A percentile compares a stretch with the other conserved stretches of the same genome.
Evolutionary conservation across 2,888 invertebrate species (phyloP).

Genomic region (Drosophila mimetica): DNA sequence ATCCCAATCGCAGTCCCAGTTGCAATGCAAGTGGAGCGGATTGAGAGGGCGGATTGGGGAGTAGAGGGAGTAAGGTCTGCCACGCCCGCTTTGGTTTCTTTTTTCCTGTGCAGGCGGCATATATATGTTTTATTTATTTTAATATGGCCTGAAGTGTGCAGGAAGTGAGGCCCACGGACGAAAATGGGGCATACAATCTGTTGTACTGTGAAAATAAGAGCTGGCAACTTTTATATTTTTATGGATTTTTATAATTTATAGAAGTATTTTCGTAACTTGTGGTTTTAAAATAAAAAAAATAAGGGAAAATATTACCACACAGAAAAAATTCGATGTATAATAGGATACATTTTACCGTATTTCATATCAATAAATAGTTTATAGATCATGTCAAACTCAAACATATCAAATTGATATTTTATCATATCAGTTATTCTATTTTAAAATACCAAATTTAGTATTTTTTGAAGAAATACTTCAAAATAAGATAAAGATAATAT

Average conservation of each 20-base stretch:
- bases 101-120: conserved; percentile 59
- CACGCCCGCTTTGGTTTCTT: conserved; percentile 26
- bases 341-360: too few species aligned
- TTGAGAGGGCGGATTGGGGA: conserved; percentile 12
- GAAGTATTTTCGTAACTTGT: too few species aligned
- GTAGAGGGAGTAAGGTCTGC: conserved; percentile 9
- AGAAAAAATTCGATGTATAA: too few species aligned
- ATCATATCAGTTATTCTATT: too few species aligned
- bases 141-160: conserved; percentile 39
- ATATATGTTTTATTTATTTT: conserved; percentile 36
- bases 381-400: too few species aligned
- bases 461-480: too few species aligned
- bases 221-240: not conserved
- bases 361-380: too few species aligned
- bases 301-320: too few species aligned
- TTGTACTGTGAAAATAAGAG: not conserved
- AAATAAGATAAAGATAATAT: too few species aligned
- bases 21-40: conserved; percentile 51
- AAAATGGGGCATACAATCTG: not conserved
- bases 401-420: too few species aligned
- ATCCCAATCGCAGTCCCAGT: conserved; percentile 46
- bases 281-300: too few species aligned
- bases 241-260: not conserved
- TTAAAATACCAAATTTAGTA: too few species aligned
- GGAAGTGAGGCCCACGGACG: conserved; percentile 1